Evolutionary conservation across 2,797 vertebrate species (phyloP).

Genomic region (Microchirus variegatus): DNA sequence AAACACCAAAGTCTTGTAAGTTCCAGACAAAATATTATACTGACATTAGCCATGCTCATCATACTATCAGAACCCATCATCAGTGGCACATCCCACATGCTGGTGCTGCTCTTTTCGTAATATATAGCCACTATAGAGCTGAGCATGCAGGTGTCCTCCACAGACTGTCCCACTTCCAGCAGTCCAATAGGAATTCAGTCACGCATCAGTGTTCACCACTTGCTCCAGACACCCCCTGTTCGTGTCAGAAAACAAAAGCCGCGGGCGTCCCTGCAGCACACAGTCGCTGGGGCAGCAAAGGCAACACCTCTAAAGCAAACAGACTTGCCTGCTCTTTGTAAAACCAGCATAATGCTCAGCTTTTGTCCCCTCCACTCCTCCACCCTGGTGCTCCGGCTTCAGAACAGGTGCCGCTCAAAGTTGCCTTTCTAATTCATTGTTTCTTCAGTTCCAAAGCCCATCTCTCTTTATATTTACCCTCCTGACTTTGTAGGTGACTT

Average conservation of each 20-base stretch:
- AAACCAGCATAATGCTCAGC: constrained; percentile 74
- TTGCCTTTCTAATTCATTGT: constrained; percentile 77
- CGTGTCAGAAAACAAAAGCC: constrained; percentile 85
- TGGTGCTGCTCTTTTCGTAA: neutral
- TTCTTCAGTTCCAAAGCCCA: constrained; percentile 56
- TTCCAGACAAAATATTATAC: too few species aligned
- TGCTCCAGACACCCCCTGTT: constrained; percentile 69
- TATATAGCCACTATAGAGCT: neutral
- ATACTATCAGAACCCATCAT: neutral
- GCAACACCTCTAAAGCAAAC: constrained; percentile 89
- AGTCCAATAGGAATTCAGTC: constrained; percentile 70
- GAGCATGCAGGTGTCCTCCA: constrained; percentile 76
- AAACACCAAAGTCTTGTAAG: too few species aligned
- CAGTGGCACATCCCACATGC: neutral
- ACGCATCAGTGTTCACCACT: constrained; percentile 68
- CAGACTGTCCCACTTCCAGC: constrained; percentile 52
- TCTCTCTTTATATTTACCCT: constrained; percentile 66
- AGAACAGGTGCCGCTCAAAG: constrained; percentile 80
- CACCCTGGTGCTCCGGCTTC: constrained; percentile 65
- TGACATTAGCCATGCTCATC: neutral
- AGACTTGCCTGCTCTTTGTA: constrained; percentile 68
- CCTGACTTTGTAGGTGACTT: constrained; percentile 63
- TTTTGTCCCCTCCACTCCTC: constrained; percentile 69
- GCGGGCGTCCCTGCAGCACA: constrained; percentile 76
- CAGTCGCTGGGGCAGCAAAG: constrained; percentile 77